Evolutionary conservation across 1,140 invertebrate genomes (phyloP).

Genomic region (Drosophila pachea): DNA sequence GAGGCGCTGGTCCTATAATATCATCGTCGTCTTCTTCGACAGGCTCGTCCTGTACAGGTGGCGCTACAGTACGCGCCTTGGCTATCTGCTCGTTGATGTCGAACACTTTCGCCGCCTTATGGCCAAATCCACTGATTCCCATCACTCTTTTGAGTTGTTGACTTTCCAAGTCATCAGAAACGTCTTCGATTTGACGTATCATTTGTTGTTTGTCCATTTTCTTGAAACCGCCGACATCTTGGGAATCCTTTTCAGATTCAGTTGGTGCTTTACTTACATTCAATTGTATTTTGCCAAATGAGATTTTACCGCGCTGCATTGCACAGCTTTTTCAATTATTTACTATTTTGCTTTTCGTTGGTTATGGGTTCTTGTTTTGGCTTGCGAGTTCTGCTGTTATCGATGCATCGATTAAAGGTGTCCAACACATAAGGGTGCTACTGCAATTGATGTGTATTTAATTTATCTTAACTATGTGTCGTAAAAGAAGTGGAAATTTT

Average conservation of each 20-base stretch:
- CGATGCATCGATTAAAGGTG: not conserved
- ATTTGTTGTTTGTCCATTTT: constrained; percentile 81
- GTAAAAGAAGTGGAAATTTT: no score
- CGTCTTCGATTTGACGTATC: constrained; percentile 82
- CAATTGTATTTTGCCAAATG: constrained; percentile 82
- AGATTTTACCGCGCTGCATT: constrained; percentile 79
- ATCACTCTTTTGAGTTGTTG: constrained; percentile 85
- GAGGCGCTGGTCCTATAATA: constrained; percentile 68
- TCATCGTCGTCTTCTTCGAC: constrained; percentile 49
- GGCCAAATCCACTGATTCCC: constrained; percentile 88
- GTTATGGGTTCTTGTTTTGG: not conserved
- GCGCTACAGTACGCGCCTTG: constrained; percentile 58
- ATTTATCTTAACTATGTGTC: no score
- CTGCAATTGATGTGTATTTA: no score
- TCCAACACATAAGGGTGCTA: no score
- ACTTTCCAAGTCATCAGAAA: constrained; percentile 85
- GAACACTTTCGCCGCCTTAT: constrained; percentile 88
- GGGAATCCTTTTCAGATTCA: constrained; percentile 36
- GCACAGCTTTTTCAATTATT: not conserved
- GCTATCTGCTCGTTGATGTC: constrained; percentile 82
- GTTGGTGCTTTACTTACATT: constrained; percentile 75
- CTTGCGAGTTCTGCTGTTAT: not conserved
- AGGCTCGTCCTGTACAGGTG: constrained; percentile 28
- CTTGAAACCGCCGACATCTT: constrained; percentile 81
- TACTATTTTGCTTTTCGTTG: not conserved